Percentiles rank a stretch among this genome's conserved stretches.
phyloP scores from a whole-genome alignment of 1,140 invertebrate genomes.

The Pogonomyrmex californicus region DNA sequence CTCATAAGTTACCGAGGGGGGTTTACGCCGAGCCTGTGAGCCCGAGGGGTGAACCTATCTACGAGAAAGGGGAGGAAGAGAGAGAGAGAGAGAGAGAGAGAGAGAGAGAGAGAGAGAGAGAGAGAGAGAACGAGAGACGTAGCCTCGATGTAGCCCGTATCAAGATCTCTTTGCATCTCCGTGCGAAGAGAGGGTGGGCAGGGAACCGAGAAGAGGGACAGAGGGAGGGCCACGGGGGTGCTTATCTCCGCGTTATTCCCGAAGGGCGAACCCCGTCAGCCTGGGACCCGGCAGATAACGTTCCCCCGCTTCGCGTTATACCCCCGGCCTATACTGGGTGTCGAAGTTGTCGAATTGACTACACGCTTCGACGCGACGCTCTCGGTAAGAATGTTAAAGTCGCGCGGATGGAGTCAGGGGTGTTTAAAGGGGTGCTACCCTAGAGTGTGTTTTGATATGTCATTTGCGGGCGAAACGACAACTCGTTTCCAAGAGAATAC shows the following conservation, averaged over 20 bases:
- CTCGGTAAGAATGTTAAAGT: conserved; percentile 59
- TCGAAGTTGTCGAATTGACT: conserved; percentile 82
- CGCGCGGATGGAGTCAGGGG: conserved; percentile 6
- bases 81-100: conserved; percentile 42
- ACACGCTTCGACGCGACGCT: conserved; percentile 56
- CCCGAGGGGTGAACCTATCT: conserved; percentile 73
- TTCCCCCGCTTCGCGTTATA: conserved; percentile 67
- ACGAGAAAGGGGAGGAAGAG: conserved; percentile 46
- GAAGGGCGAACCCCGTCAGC: conserved; percentile 85
- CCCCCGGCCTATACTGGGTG: conserved; percentile 79
- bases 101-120: conserved; percentile 54
- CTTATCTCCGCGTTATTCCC: conserved; percentile 87
- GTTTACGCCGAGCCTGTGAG: conserved; percentile 66
- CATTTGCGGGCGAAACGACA: not conserved
- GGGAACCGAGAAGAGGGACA: conserved; percentile 41
- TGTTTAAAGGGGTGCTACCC: conserved; percentile 51
- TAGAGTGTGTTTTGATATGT: not conserved
- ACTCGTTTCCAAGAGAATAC: not conserved
- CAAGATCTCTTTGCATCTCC: conserved; percentile 87
- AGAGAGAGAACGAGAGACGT: conserved; percentile 57
- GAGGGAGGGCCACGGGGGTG: conserved; percentile 72
- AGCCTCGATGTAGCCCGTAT: conserved; percentile 81
- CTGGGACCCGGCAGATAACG: conserved; percentile 86
- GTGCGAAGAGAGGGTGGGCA: conserved; percentile 72
- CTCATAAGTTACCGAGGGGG: conserved; percentile 81